phyloP scores from a whole-genome alignment of 2,797 vertebrate genomes.

The Coendou prehensilis region DNA sequence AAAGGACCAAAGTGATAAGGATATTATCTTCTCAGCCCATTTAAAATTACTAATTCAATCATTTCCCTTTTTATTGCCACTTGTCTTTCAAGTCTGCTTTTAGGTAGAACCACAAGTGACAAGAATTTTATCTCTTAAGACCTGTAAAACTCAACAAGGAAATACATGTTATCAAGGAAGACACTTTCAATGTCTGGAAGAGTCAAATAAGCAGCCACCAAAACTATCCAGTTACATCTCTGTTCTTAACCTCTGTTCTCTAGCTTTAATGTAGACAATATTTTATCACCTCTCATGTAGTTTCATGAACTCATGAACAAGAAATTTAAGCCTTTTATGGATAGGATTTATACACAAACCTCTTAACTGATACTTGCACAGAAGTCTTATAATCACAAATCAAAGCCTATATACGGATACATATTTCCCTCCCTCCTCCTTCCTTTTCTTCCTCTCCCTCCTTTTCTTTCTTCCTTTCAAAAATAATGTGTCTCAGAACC shows the following conservation, averaged over 20 bases:
- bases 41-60: neutral
- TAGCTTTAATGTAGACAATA: neutral
- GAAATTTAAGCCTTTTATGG: neutral
- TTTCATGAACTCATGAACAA: neutral
- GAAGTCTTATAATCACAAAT: conserved; percentile 16
- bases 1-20: neutral
- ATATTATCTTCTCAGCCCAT: neutral
- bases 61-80: neutral
- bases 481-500: neutral
- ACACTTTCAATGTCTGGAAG: neutral
- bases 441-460: neutral
- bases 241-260: neutral
- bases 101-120: neutral
- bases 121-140: neutral
- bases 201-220: neutral
- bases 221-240: neutral
- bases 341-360: conserved; percentile 12
- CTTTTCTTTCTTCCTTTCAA: neutral
- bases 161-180: neutral
- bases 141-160: neutral
- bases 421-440: neutral
- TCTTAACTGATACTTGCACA: neutral
- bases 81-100: conserved; percentile 42
- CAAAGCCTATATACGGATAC: neutral
- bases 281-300: neutral